Conservation (phyloP, 2,888 invertebrate genomes). For the Nezara viridula region DNA sequence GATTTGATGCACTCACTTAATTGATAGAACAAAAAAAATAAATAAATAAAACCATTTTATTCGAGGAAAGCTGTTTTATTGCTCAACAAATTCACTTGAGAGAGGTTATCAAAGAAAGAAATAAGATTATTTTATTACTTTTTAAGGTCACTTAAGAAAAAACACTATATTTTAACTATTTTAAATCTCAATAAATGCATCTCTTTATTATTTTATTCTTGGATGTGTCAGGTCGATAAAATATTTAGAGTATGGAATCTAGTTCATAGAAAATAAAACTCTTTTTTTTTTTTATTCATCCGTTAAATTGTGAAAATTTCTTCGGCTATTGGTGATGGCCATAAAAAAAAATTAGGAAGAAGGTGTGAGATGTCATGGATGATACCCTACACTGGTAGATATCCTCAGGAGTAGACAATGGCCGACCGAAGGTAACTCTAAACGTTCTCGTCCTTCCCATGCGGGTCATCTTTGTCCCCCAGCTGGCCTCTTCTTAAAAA, state of each 20-base stretch:
- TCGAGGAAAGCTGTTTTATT: neutral
- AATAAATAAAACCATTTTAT: neutral
- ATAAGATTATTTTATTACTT: neutral
- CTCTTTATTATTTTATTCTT: neutral
- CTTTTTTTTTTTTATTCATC: no score
- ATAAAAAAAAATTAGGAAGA: neutral
- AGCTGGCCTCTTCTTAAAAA: constrained; percentile 49
- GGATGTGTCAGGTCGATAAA: neutral
- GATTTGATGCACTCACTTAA: neutral
- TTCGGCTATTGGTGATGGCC: neutral
- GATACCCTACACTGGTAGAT: constrained; percentile 42
- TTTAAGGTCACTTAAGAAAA: neutral
- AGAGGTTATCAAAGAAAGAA: neutral
- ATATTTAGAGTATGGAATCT: neutral
- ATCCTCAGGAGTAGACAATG: constrained; percentile 1
- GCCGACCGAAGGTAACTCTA: constrained; percentile 26
- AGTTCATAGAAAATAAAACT: neutral
- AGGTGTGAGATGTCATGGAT: constrained; percentile 31
- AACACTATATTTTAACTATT: neutral
- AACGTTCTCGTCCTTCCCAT: constrained; percentile 38
- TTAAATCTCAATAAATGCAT: neutral
- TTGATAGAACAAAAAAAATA: neutral
- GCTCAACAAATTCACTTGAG: neutral
- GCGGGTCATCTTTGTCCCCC: constrained; percentile 43
- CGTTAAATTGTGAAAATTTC: neutral